phyloP scores from a whole-genome alignment of 2,797 vertebrate genomes.

The Gila robusta region DNA sequence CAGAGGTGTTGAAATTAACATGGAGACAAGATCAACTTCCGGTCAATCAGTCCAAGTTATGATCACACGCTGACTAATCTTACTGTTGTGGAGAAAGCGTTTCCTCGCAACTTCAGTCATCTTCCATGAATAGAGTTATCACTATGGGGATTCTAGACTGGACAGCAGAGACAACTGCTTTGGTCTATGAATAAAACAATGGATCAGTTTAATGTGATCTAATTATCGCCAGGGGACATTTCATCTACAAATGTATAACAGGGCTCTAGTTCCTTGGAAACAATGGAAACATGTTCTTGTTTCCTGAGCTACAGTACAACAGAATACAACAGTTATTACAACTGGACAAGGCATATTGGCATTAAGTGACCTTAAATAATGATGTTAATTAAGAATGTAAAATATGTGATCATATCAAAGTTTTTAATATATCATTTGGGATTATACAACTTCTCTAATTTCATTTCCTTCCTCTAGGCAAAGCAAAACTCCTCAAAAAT shows the following conservation, averaged over 20 bases:
- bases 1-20: not conserved
- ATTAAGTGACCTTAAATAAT: not conserved
- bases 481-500: conserved; percentile 46
- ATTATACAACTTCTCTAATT: not conserved
- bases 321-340: not conserved
- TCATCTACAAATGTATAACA: not conserved
- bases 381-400: not conserved
- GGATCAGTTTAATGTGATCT: conserved; percentile 50
- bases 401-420: not conserved
- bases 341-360: not conserved
- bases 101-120: conserved; percentile 43
- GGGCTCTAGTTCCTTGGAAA: not conserved
- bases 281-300: conserved; percentile 36
- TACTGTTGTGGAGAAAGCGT: conserved; percentile 40
- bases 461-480: not conserved
- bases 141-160: conserved; percentile 26
- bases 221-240: conserved; percentile 11
- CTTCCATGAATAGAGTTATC: conserved; percentile 48
- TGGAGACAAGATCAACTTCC: not conserved
- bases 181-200: conserved; percentile 45
- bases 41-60: not conserved
- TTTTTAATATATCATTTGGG: not conserved
- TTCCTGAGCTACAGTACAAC: conserved; percentile 15
- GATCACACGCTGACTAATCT: not conserved
- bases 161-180: conserved; percentile 34